A percentile compares a stretch with the other conserved stretches of the same genome.
These are phyloP conservation scores for Coilia nasus DNA, from an alignment of 2,797 vertebrate species.

Conservation along the genomic window DNA sequence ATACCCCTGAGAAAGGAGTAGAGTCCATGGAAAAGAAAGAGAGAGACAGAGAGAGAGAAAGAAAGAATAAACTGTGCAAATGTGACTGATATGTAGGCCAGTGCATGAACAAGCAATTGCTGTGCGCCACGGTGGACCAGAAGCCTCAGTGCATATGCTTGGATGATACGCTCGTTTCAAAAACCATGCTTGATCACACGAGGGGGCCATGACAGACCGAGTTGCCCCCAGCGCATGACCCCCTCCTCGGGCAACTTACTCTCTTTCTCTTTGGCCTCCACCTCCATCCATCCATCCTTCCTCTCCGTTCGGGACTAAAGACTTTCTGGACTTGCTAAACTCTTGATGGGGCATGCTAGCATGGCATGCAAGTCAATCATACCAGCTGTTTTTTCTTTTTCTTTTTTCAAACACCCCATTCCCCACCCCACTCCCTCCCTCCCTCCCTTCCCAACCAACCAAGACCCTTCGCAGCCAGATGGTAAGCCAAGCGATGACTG, in stretches of 20 bases:
- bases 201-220: background rate
- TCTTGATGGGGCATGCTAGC: conserved; percentile 65
- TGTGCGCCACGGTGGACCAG: conserved; percentile 18
- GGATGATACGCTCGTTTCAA: conserved; percentile 17
- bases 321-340: conserved; percentile 59
- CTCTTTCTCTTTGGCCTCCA: conserved; percentile 50
- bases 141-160: conserved; percentile 21
- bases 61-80: background rate
- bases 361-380: conserved; percentile 73
- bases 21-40: background rate
- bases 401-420: conserved; percentile 19
- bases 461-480: conserved; percentile 41
- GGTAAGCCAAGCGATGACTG: conserved; percentile 60
- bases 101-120: conserved; percentile 49
- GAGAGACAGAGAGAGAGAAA: background rate
- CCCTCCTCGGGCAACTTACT: conserved; percentile 20
- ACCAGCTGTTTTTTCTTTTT: conserved; percentile 46
- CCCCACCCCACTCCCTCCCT: conserved; percentile 40
- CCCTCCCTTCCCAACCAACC: conserved; percentile 39
- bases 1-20: too few species aligned
- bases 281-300: conserved; percentile 50
- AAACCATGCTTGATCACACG: conserved; percentile 52
- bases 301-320: conserved; percentile 33
- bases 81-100: conserved; percentile 31
- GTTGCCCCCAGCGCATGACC: conserved; percentile 8